phyloP scores from a whole-genome alignment of 2,797 vertebrate species.

The Cheirogaleus major region DNA sequence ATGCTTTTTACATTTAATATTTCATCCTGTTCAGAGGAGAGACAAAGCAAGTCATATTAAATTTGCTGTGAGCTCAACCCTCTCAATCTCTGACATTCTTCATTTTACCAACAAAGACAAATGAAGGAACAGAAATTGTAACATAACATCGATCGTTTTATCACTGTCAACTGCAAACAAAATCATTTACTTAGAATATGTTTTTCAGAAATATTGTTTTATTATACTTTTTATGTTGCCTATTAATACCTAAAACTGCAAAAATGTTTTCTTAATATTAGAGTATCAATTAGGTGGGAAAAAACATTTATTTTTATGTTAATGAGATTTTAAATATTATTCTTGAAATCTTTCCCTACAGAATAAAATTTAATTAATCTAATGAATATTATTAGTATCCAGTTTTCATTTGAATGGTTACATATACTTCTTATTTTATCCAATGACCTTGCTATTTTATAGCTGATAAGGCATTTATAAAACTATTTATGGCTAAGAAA shows the following conservation, averaged over 20 bases:
- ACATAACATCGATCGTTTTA: constrained; percentile 79
- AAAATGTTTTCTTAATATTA: constrained; percentile 50
- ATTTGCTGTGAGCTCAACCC: constrained; percentile 77
- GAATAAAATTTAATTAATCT: constrained; percentile 46
- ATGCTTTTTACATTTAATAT: constrained; percentile 72
- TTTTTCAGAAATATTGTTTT: constrained; percentile 32
- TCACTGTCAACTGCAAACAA: constrained; percentile 88
- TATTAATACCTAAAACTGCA: constrained; percentile 33
- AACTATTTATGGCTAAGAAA: neutral
- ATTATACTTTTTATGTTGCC: constrained; percentile 6
- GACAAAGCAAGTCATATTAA: constrained; percentile 81
- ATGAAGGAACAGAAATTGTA: constrained; percentile 85
- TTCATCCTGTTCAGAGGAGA: constrained; percentile 67
- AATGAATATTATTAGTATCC: neutral
- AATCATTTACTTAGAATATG: constrained; percentile 84
- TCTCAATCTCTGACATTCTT: constrained; percentile 83
- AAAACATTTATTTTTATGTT: neutral
- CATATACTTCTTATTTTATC: neutral
- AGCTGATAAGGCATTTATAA: neutral
- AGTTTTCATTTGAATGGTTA: neutral
- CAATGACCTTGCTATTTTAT: neutral
- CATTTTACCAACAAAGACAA: constrained; percentile 88
- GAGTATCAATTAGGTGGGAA: neutral
- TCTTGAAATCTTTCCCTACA: neutral
- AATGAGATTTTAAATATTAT: constrained; percentile 65